Base-by-base conservation (phyloP, 2,888 invertebrate species). In the Epinotia ramella region DNA sequence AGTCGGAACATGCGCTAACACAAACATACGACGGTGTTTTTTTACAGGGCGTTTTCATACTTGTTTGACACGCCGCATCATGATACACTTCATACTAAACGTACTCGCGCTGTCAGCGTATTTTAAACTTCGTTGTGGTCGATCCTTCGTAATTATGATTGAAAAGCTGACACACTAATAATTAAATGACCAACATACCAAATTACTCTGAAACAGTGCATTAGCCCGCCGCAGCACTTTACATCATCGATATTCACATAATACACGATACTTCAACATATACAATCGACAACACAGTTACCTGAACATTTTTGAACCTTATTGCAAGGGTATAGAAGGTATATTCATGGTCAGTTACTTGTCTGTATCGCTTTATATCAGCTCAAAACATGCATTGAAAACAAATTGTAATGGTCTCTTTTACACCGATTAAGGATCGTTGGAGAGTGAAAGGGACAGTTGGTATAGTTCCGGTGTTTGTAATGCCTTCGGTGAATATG, bases 151-250 rank as follows among this genome's bases (percentile, higher is more conserved):
- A n/a, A 53, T 53, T 53, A 33, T 33, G 33, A 62, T 33, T 33
- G 33, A 62, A 7, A 33, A 2, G n/a, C 62, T n/a, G 62, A 2
- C n/a, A 33, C 33, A n/a, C n/a, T 62, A 62, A 33, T 62, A 33
- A 62, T 62, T 62, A 62, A 62, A 62, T 62, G 62, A 62, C 33
- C 60, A 33, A 62, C 62, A 62, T 6, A 16, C n/a, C n/a, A n/a
- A 62, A 62, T 62, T 62, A n/a, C 33, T 62, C 33, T 62, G 33
- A 33, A 62, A 62, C 33, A 33, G 24, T 28, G 28, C 28, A 33
- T 9, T 4, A 62, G 4, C 16, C 16, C 0, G 33, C 62, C 62
- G 62, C 62, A 33, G 11, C 62, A 24, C 20, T 33, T 62, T 20
- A 57, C 33, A 62, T 0, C 33, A 33, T 3, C 28, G 28, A 62